Evolutionary conservation across 2,888 invertebrate genomes (phyloP).

Genomic region (Cheilosia impressa): DNA sequence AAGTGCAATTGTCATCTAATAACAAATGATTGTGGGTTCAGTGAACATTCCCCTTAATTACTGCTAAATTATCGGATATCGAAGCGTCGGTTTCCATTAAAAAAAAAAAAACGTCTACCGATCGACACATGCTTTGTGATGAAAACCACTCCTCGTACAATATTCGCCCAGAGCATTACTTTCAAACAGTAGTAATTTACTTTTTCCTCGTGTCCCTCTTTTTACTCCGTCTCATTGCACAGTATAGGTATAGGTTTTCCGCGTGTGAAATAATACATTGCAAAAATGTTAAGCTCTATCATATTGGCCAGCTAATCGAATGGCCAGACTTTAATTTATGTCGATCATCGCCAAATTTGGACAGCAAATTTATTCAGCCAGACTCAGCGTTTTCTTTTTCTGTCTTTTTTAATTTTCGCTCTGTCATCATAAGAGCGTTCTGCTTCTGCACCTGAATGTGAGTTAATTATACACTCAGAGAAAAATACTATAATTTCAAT

Average conservation of each 20-base stretch:
- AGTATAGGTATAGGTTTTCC: conserved; percentile 7
- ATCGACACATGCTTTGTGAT: conserved; percentile 4
- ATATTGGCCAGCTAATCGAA: conserved; percentile 23
- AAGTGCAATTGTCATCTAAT: neutral
- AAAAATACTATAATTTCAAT: too few species aligned
- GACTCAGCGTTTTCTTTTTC: conserved; percentile 17
- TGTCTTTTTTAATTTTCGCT: neutral
- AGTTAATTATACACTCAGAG: conserved; percentile 27
- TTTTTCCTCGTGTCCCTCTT: neutral
- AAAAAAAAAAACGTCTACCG: conserved; percentile 12
- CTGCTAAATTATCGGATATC: conserved; percentile 24
- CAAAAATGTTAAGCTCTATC: conserved; percentile 10
- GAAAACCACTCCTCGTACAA: neutral
- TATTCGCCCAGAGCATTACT: neutral
- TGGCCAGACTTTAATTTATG: conserved; percentile 12
- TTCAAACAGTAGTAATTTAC: neutral
- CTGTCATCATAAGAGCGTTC: conserved; percentile 3
- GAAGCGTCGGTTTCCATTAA: neutral
- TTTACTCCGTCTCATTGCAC: neutral
- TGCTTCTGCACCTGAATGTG: conserved; percentile 13
- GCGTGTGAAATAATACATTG: neutral
- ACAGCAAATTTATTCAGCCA: conserved; percentile 27
- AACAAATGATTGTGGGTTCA: conserved; percentile 20
- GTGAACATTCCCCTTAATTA: conserved; percentile 15
- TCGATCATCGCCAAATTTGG: conserved; percentile 30